Base-by-base conservation (phyloP, 2,888 invertebrate species). In the Lithophane ornitopus region DNA sequence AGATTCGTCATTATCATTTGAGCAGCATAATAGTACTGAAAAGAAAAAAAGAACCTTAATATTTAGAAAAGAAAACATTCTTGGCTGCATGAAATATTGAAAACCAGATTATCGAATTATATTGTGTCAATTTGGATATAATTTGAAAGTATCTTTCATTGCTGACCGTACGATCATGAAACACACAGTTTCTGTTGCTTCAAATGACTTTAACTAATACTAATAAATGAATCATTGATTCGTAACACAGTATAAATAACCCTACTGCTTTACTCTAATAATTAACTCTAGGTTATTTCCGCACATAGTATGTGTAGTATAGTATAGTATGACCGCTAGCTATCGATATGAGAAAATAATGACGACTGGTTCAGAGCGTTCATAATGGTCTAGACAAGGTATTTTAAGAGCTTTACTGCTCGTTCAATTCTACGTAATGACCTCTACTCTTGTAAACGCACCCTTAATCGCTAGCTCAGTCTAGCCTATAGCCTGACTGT, bases 391-490 rank as follows among this genome's bases (percentile, higher is more conserved):
- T 65, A 62, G 34, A 62, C 52, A 77, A 49, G 8, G 41, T 34
- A 58, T 39, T 41, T 76, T 59, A 41, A 28, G 34, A 52, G 39
- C 16, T 70, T 44, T 70, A 7, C n/a, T 58, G 41, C 58, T 76
- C 7, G 22, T 61, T 70, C 8, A 70, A 41, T 41, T 66, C 39
- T 52, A 34, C 14, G 8, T 52, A 22, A 69, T 52, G 44, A 7
- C 8, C 7, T n/a, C 19, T n/a, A 52, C 7, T 34, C 46, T 54
- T 61, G 39, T 54, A 39, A 70, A 44, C 34, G 34, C 52, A 39
- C 46, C 22, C n/a, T 70, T 80, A 70, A 79, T 59, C 22, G 9
- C 16, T 52, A 52, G 52, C 52, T 80, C 26, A 26, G 26, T 12
- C 12, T 61, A 41, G 41, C 7, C 19, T 44, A 46, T 22, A 28